Base-by-base conservation (phyloP, 1,140 invertebrate genomes). In the Psix sp. region DNA sequence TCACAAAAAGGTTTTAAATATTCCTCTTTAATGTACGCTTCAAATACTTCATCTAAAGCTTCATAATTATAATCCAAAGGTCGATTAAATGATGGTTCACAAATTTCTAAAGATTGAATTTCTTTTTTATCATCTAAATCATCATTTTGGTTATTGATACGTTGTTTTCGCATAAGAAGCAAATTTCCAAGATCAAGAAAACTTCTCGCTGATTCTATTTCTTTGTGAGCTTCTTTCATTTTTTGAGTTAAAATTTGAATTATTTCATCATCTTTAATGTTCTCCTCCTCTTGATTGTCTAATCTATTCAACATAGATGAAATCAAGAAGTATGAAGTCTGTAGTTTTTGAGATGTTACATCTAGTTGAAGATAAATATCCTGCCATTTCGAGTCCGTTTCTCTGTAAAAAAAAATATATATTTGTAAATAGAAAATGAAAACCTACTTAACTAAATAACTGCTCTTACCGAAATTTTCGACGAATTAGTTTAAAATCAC, bases 31-130 rank as follows among this genome's bases (percentile, higher is more conserved):
- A 87, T 87, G 40, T 86, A 86, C 17, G 85, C 85, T 62, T 87
- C 85, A 48, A 86, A 87, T 2, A 87, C 84, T 65, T 87, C 86
- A 48, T 87, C 86, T n/a, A 84, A 40, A 52, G 86, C 84, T 67
- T 82, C 66, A n/a, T 73, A 74, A 38, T 83, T 77, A 5, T 72
- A 66, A 60, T 87, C 75, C 15, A 71, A 33, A 9, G n/a, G 11
- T 39, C n/a, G 5, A 38, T 77, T 14, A 29, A 82, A n/a, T 17
- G 65, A 45, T 15, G 71, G 24, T 17, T 81, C 26, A 2, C 18
- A 5, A 17, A 5, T 40, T 13, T 35, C 33, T 48, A 9, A 20
- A 13, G 10, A 31, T 15, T 11, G 4, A 21, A 4, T 26, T 39
- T 43, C 18, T 2, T 17, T 36, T 5, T n/a, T 14, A 5, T 48